phyloP scores from a whole-genome alignment of 2,113 vertebrate genomes.

The Trinectes maculatus region DNA sequence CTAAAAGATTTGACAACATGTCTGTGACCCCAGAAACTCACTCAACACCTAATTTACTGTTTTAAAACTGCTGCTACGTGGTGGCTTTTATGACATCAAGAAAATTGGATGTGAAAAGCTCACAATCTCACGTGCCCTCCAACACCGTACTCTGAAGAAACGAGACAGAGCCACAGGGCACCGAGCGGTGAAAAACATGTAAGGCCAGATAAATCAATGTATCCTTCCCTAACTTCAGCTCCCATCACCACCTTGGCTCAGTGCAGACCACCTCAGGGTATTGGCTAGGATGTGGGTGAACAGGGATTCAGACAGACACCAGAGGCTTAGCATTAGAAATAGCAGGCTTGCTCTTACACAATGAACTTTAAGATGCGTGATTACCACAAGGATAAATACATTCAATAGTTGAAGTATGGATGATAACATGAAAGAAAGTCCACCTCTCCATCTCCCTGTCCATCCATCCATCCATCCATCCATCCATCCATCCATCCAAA shows the following conservation, averaged over 20 bases:
- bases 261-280: conserved; percentile 4
- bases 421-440: background rate
- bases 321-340: conserved; percentile 6
- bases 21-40: conserved; percentile 19
- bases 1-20: background rate
- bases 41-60: conserved; percentile 17
- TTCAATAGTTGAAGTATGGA: background rate
- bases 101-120: conserved; percentile 18
- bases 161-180: background rate
- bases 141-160: conserved; percentile 9
- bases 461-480: background rate
- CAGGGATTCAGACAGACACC: conserved; percentile 12
- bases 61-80: background rate
- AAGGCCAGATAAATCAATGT: conserved; percentile 51
- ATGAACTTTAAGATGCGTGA: background rate
- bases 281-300: conserved; percentile 12
- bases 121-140: background rate
- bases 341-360: background rate
- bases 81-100: conserved; percentile 23
- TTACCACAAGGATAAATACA: background rate
- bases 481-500: background rate
- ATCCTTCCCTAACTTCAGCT: conserved; percentile 13
- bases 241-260: conserved; percentile 12
- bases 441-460: background rate
- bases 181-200: conserved; percentile 15